Conservation (phyloP, 2,888 invertebrate species). For the Silvanus unidentatus region DNA sequence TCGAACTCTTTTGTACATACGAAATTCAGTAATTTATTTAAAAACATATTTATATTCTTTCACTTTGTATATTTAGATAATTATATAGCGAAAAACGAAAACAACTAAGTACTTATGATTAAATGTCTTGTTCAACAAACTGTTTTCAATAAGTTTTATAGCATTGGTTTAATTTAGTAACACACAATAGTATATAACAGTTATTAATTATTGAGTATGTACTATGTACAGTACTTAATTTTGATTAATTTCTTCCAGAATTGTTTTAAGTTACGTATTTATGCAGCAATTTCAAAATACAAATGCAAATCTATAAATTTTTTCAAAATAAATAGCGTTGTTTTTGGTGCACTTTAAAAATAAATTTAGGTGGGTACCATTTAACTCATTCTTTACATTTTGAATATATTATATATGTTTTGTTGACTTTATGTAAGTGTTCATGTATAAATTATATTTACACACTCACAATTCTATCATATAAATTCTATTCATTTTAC, state of each 20-base stretch:
- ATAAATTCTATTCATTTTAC: no score
- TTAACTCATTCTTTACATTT: no score
- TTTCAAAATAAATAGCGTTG: constrained; percentile 19
- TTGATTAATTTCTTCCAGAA: constrained; percentile 19
- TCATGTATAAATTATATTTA: no score
- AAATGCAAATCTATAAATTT: constrained; percentile 8
- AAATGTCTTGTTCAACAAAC: constrained; percentile 3
- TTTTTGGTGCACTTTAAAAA: constrained; percentile 15
- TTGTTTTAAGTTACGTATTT: constrained; percentile 33
- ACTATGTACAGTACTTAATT: constrained; percentile 42
- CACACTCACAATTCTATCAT: no score
- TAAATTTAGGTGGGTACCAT: constrained; percentile 33
- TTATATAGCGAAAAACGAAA: background rate
- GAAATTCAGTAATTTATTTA: constrained; percentile 9
- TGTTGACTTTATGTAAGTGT: no score
- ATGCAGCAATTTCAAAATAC: constrained; percentile 1
- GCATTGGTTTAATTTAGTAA: constrained; percentile 9
- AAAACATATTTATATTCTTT: constrained; percentile 19
- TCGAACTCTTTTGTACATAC: constrained; percentile 25
- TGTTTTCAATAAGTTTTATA: constrained; percentile 11
- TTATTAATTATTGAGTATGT: constrained; percentile 41
- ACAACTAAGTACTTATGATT: constrained; percentile 3
- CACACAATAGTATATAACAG: constrained; percentile 38
- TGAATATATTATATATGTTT: no score
- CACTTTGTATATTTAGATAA: constrained; percentile 12